Base-by-base conservation (phyloP, 2,797 vertebrate genomes). In the Aplochiton taeniatus region DNA sequence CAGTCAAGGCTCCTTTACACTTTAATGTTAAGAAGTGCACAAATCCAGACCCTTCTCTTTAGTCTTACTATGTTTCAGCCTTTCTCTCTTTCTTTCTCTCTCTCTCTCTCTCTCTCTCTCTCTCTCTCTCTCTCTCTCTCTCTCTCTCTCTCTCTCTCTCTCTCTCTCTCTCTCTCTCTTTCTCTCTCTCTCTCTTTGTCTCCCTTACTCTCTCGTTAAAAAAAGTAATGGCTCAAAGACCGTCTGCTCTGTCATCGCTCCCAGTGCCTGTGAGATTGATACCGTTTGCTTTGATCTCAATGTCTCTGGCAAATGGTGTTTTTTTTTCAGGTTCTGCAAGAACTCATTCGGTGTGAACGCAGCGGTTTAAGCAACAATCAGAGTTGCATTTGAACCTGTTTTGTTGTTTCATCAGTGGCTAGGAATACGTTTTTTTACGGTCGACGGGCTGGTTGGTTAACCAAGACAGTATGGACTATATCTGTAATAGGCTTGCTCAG, bases 271-370 rank as follows among this genome's bases (percentile, higher is more conserved):
- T 76, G 82, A 78, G 77, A 81, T 76, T 70, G 61, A 49, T 56
- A 42, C 62, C 62, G 61, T 83, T 74, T 73, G 73, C 73, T 83
- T 82, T 86, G 81, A 83, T 88, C 80, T 79, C 60, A 69, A 59
- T 41, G 54, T 76, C 68, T 75, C 70, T 74, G 80, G 61, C 72
- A 77, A 83, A 83, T 77, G 63, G 77, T 49, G 31, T 76, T 70
- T 76, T 70, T 67, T 54, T 68, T 71, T 58, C 57, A 74, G 73
- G 51, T 46, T 55, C 19, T 49, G 57, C 56, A 63, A 61, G 56
- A 61, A 74, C 73, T 61, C 77, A 66, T 76, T 80, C 67, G 66
- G 58, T 67, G 49, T 70, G 63, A 70, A 70, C 76, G 53, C 48
- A 46, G 55, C 18, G 41, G 62, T 41, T 57, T 59, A 59, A 57